Evolutionary conservation across 2,113 vertebrate genomes (phyloP).

Genomic region (Osmerus eperlanus): DNA sequence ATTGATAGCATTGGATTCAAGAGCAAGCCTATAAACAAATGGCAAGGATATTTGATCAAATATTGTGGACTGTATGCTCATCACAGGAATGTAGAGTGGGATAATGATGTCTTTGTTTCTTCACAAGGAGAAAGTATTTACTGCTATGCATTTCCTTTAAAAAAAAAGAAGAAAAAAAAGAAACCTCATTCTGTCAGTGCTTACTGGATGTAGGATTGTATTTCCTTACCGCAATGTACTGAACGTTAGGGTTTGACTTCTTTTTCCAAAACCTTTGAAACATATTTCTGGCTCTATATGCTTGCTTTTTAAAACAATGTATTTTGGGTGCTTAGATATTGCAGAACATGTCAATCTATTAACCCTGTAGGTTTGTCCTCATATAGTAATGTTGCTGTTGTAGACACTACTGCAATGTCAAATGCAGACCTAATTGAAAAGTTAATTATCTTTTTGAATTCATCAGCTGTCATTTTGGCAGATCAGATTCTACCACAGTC

Average conservation of each 20-base stretch:
- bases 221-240: neutral
- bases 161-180: neutral
- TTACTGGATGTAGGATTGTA: neutral
- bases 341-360: conserved; percentile 44
- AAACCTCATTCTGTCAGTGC: neutral
- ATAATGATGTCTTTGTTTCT: neutral
- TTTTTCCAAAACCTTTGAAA: too few species aligned
- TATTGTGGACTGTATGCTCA: conserved; percentile 11
- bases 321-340: conserved; percentile 34
- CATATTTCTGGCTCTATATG: too few species aligned
- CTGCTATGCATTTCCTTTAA: neutral
- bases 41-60: conserved; percentile 34
- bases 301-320: conserved; percentile 4
- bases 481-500: conserved; percentile 81
- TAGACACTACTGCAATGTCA: conserved; percentile 78
- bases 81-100: neutral
- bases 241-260: too few species aligned
- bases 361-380: conserved; percentile 36
- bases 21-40: conserved; percentile 33
- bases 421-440: conserved; percentile 92
- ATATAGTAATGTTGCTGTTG: conserved; percentile 47
- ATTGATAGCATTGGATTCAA: conserved; percentile 63
- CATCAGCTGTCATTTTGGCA: conserved; percentile 94
- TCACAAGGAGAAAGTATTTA: neutral
- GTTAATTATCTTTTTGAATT: conserved; percentile 98